phyloP scores from a whole-genome alignment of 1,140 invertebrate genomes.

The Pogonomyrmex barbatus region DNA sequence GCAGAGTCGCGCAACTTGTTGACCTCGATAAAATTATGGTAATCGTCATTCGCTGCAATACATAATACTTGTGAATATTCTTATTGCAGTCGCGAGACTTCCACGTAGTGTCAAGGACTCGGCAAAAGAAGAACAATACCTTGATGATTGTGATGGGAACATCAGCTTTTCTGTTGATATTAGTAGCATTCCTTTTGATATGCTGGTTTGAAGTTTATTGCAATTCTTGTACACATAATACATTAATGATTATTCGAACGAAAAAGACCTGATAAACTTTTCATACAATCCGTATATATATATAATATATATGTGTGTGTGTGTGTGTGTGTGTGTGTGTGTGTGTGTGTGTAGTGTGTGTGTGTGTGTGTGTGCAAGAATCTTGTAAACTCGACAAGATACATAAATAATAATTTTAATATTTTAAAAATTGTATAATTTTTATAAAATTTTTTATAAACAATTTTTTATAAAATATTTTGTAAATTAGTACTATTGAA shows the following conservation, averaged over 20 bases:
- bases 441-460: too few species aligned
- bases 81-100: constrained; percentile 73
- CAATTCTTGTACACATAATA: neutral
- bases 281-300: too few species aligned
- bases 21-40: constrained; percentile 24
- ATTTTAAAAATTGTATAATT: too few species aligned
- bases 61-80: constrained; percentile 28
- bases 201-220: constrained; percentile 39
- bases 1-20: constrained; percentile 6
- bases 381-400: too few species aligned
- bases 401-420: too few species aligned
- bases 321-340: too few species aligned
- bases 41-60: neutral
- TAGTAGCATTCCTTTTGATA: constrained; percentile 55
- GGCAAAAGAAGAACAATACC: constrained; percentile 58
- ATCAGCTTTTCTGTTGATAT: constrained; percentile 37
- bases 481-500: too few species aligned
- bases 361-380: too few species aligned
- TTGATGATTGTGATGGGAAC: constrained; percentile 1
- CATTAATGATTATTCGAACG: constrained; percentile 18
- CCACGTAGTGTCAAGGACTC: constrained; percentile 30
- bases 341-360: too few species aligned
- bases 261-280: neutral
- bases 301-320: too few species aligned
- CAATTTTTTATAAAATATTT: too few species aligned